These are phyloP conservation scores for Fragum sueziense DNA, from an alignment of 2,888 invertebrate species.

Conservation along the genomic window DNA sequence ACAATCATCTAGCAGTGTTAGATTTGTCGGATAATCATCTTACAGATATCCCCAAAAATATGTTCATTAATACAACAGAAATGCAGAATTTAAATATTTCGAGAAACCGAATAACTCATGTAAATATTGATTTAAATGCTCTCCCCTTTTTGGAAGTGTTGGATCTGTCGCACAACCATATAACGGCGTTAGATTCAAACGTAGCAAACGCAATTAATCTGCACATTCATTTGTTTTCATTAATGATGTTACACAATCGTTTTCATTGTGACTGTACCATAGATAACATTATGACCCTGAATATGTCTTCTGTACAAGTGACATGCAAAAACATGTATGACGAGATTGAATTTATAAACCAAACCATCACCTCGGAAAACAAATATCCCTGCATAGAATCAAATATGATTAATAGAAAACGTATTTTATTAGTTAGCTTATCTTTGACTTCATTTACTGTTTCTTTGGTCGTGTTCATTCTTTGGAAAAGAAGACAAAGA, in stretches of 20 bases:
- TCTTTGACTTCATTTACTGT: neutral
- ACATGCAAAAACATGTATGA: neutral
- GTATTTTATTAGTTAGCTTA: neutral
- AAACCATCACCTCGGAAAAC: neutral
- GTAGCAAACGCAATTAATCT: neutral
- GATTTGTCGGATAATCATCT: neutral
- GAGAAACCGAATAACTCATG: neutral
- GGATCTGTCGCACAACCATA: neutral
- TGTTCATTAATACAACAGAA: neutral
- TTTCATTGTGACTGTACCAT: conserved; percentile 4
- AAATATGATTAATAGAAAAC: neutral
- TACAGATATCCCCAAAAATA: neutral
- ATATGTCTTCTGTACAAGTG: neutral
- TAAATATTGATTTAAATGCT: neutral
- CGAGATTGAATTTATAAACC: neutral
- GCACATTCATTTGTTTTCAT: neutral
- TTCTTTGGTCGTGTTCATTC: neutral
- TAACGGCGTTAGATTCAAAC: neutral
- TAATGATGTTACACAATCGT: neutral
- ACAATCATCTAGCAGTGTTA: neutral
- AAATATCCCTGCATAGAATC: neutral
- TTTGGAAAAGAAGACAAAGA: neutral
- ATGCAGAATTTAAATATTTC: neutral
- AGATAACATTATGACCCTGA: neutral
- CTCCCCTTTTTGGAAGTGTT: neutral